These are phyloP conservation scores for Dicyrtomina minuta DNA, from an alignment of 2,888 invertebrate genomes.

Conservation along the genomic window DNA sequence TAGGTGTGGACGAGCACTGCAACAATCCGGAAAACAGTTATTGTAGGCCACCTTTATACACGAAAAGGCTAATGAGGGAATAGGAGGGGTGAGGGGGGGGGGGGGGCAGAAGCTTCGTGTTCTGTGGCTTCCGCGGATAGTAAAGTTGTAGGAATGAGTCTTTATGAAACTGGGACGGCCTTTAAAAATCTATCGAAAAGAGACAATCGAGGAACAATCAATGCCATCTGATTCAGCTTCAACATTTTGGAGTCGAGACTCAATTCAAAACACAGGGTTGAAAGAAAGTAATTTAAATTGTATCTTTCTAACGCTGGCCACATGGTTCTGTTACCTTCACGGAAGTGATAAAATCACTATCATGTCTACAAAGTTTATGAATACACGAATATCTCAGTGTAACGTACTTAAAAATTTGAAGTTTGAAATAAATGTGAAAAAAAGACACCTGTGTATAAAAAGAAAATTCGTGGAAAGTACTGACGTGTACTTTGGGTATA, in stretches of 20 bases:
- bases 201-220: background rate
- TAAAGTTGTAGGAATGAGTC: constrained; percentile 45
- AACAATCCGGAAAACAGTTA: constrained; percentile 35
- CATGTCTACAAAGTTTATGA: background rate
- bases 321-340: background rate
- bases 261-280: background rate
- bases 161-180: constrained; percentile 48
- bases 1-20: constrained; percentile 48
- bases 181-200: constrained; percentile 25
- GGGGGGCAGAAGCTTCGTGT: constrained; percentile 46
- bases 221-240: background rate
- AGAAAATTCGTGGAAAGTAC: no score
- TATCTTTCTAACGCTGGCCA: background rate
- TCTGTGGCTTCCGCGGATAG: constrained; percentile 22
- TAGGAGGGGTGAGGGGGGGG: no score
- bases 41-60: no score
- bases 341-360: background rate
- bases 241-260: background rate
- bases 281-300: background rate
- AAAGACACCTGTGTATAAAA: no score
- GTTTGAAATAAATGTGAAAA: no score
- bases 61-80: constrained; percentile 46
- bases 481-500: no score
- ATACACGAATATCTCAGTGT: no score
- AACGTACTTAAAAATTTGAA: no score